Percentiles rank a stretch among this genome's conserved stretches.
These are phyloP conservation scores for Cataglyphis altisquamis DNA, from an alignment of 2,888 invertebrate genomes.

Conservation along the genomic window DNA sequence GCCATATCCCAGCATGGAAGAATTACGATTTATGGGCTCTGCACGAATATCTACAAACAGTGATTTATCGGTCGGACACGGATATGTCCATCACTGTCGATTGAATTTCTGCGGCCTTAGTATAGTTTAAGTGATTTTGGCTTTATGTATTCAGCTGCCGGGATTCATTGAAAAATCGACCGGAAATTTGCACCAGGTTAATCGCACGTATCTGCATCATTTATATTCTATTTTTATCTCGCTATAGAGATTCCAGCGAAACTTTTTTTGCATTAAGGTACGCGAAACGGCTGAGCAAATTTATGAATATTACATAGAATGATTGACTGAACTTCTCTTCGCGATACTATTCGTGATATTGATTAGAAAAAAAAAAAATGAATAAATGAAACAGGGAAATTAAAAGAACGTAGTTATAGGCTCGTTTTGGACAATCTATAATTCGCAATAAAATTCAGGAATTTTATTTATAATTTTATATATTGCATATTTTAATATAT, in stretches of 20 bases:
- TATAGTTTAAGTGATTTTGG: conserved; percentile 24
- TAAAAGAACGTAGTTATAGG: not conserved
- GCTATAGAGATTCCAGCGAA: conserved; percentile 60
- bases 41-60: conserved; percentile 30
- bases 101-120: conserved; percentile 33
- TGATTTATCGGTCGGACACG: conserved; percentile 39
- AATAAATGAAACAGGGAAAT: not conserved
- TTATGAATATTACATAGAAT: conserved; percentile 55
- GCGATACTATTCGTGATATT: conserved; percentile 57
- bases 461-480: not conserved
- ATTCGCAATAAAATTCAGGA: not conserved
- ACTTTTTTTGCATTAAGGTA: conserved; percentile 72
- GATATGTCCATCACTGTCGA: conserved; percentile 29
- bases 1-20: conserved; percentile 23
- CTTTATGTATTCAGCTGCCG: conserved; percentile 62
- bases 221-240: conserved; percentile 53
- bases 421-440: not conserved
- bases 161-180: conserved; percentile 47
- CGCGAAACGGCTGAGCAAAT: conserved; percentile 57
- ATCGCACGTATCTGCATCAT: conserved; percentile 1
- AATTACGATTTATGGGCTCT: conserved; percentile 47
- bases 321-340: conserved; percentile 22
- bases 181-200: conserved; percentile 57
- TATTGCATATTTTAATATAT: not conserved
- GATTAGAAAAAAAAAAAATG: not conserved